Conservation (phyloP, 2,113 vertebrate genomes). For the Tylochromis polylepis region DNA sequence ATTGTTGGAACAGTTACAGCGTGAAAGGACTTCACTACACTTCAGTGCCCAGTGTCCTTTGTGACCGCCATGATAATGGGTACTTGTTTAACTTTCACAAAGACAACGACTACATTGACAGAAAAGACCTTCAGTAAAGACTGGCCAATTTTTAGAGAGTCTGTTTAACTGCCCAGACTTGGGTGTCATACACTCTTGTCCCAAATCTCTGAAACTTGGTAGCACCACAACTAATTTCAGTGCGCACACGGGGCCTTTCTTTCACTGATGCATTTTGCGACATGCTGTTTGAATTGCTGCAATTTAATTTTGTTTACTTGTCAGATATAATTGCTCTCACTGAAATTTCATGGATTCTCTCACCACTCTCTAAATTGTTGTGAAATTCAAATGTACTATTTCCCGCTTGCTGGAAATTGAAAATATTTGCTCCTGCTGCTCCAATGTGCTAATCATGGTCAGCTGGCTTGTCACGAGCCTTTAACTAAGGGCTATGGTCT, state of each 20-base stretch:
- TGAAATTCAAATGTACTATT: background rate
- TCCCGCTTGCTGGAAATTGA: background rate
- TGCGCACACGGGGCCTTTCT: background rate
- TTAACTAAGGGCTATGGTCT: background rate
- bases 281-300: background rate
- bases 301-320: background rate
- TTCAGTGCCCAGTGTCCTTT: background rate
- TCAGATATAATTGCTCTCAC: background rate
- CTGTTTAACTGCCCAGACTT: background rate
- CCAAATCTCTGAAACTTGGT: background rate
- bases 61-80: background rate
- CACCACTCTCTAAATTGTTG: background rate
- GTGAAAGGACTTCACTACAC: background rate
- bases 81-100: conserved; percentile 1
- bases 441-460: background rate
- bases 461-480: background rate
- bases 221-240: background rate
- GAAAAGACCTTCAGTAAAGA: background rate
- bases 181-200: background rate
- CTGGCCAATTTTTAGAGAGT: background rate
- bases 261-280: background rate
- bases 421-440: background rate
- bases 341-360: background rate
- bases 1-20: background rate
- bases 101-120: background rate